phyloP scores from a whole-genome alignment of 2,888 invertebrate genomes.

The Mystacides longicornis region DNA sequence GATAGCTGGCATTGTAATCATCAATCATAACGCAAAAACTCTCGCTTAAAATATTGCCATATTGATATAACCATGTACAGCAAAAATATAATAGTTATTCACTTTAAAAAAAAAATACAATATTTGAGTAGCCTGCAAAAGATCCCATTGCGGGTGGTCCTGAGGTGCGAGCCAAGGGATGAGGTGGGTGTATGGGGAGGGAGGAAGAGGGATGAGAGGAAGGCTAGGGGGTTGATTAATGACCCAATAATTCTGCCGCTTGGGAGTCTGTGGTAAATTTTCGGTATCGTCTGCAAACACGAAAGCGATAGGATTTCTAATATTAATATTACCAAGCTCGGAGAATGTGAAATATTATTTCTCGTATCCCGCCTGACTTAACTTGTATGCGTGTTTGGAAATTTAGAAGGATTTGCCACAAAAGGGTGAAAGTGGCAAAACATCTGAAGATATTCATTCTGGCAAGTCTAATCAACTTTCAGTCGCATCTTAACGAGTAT shows the following conservation, averaged over 20 bases:
- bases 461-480: too few relatives aligned
- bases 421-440: too few relatives aligned
- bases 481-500: too few relatives aligned
- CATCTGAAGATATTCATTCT: too few relatives aligned
- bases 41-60: too few relatives aligned
- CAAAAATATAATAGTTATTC: too few relatives aligned
- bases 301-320: conserved; percentile 21
- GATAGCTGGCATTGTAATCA: too few relatives aligned
- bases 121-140: neutral
- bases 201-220: conserved; percentile 6
- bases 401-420: too few relatives aligned
- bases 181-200: conserved; percentile 8
- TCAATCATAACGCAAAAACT: too few relatives aligned
- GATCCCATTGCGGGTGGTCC: conserved; percentile 5
- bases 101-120: too few relatives aligned
- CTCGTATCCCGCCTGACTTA: neutral
- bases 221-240: conserved; percentile 25
- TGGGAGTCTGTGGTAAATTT: conserved; percentile 25
- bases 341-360: neutral
- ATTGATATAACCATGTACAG: too few relatives aligned
- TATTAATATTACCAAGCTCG: neutral
- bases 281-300: conserved; percentile 21
- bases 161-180: conserved; percentile 5
- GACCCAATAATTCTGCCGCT: conserved; percentile 27
- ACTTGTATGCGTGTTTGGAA: too few relatives aligned